A percentile compares a stretch with the other conserved stretches of the same genome.
These are phyloP conservation scores for Drosophila orosa DNA, from an alignment of 1,140 invertebrate genomes.

Conservation along the genomic window DNA sequence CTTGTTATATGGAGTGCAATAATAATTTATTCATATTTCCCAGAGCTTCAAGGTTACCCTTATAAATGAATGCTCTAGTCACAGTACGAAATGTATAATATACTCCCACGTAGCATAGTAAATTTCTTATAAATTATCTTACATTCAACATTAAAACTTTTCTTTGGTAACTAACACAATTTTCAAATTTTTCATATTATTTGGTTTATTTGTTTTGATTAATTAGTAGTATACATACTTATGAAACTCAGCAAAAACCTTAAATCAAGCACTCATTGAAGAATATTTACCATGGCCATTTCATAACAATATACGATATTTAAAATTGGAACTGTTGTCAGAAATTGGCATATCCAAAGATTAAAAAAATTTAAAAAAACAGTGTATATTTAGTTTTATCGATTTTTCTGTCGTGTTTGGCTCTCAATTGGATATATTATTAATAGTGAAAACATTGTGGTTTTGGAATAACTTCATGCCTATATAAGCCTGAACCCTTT, in stretches of 20 bases:
- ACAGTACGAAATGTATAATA: too few species aligned
- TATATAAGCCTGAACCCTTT: slow-evolving; percentile 1
- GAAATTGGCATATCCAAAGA: background rate
- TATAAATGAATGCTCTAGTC: too few species aligned
- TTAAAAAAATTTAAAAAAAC: too few species aligned
- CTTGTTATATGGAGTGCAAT: too few species aligned
- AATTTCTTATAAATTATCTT: too few species aligned
- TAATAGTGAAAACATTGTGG: slow-evolving; percentile 1
- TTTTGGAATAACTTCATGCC: background rate
- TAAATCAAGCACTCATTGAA: background rate
- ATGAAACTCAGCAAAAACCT: background rate
- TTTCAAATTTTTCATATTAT: too few species aligned
- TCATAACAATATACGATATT: background rate
- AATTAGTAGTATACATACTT: background rate
- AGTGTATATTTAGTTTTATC: background rate
- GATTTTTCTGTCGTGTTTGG: background rate
- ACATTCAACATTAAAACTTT: too few species aligned
- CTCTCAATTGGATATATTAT: background rate
- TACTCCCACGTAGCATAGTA: too few species aligned
- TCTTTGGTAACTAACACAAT: too few species aligned
- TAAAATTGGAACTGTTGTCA: background rate
- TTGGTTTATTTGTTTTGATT: too few species aligned
- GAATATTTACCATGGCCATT: background rate
- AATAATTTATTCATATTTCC: too few species aligned
- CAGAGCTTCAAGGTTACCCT: too few species aligned